Evolutionary conservation across 2,797 vertebrate species (phyloP), one percentile per base, ranked within the genome.

Genomic region (Chelon labrosus): DNA sequence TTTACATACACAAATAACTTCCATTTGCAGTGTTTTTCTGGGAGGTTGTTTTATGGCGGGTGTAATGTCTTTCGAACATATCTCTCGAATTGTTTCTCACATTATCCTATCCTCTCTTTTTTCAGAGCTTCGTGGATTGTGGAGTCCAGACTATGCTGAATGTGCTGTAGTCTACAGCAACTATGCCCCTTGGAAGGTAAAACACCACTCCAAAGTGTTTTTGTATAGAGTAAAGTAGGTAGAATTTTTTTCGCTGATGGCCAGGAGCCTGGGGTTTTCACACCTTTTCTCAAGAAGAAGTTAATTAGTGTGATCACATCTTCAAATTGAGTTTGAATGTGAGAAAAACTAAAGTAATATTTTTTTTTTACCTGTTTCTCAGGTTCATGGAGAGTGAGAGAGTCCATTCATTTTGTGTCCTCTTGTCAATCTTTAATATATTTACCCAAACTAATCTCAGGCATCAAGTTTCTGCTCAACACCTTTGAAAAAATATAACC

Each of bases 91-190:
- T 60, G 10, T 66, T 4, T 76, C 10, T 8, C 52, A 27, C 8
- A 6, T 56, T 17, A 49, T 72, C 71, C 52, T 74, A 35, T 20
- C 27, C 9, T 44, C 6, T 37, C 42, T 38, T 16, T 83, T 89
- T 90, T 49, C 85, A 95, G 94, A 93, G 65, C 78, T 93, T 83
- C 82, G 91, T 95, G 85, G 94, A 95, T 81, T 93, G 91, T 81
- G 94, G 93, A 35, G 92, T 94, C 55, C 94, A 94, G 88, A 95
- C 94, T 3, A 77, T 93, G 89, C 75, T 95, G 84, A 93, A 92
- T 42, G 91, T 94, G 44, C 65, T 94, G 84, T 95, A 95, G 88
- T 77, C 54, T 50, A 53, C 50, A 55, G 49, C 73, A 50, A 2
- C 71, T 49, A 52, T 75, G 57, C 53, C 50, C 58, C 68, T 37